phyloP scores from a whole-genome alignment of 2,797 vertebrate species.

The Melanotaenia parkinsoni region DNA sequence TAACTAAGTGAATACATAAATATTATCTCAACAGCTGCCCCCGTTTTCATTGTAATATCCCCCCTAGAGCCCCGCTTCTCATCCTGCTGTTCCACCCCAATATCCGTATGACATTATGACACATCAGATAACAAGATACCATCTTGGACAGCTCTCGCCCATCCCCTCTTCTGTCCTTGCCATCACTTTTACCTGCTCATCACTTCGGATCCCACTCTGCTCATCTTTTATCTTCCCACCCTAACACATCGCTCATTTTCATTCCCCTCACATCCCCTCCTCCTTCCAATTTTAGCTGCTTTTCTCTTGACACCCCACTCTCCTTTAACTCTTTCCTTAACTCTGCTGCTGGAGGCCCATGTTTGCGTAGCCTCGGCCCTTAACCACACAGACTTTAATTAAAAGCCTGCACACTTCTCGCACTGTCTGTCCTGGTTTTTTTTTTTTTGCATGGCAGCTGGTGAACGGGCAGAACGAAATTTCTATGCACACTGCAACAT shows the following conservation, averaged over 20 bases:
- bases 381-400: constrained; percentile 78
- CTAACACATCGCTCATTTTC: constrained; percentile 36
- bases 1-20: constrained; percentile 21
- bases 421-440: constrained; percentile 29
- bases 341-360: constrained; percentile 71
- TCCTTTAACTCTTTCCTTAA: constrained; percentile 66
- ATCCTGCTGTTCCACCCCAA: constrained; percentile 42
- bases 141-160: constrained; percentile 41
- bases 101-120: constrained; percentile 70
- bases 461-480: constrained; percentile 27
- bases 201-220: constrained; percentile 19
- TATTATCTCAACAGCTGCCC: constrained; percentile 21
- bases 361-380: constrained; percentile 74
- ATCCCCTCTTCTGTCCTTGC: constrained; percentile 9
- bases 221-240: constrained; percentile 50
- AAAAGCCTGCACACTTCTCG: constrained; percentile 72
- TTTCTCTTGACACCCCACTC: constrained; percentile 32
- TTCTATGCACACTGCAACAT: constrained; percentile 29
- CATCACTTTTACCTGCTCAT: constrained; percentile 50
- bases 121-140: constrained; percentile 64
- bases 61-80: constrained; percentile 25
- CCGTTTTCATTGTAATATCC: constrained; percentile 55
- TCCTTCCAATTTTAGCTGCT: constrained; percentile 15
- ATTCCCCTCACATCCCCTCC: constrained; percentile 14
- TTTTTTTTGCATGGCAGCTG: constrained; percentile 54